Base-by-base conservation (phyloP, 2,888 invertebrate species). In the Amphipoea lucens region DNA sequence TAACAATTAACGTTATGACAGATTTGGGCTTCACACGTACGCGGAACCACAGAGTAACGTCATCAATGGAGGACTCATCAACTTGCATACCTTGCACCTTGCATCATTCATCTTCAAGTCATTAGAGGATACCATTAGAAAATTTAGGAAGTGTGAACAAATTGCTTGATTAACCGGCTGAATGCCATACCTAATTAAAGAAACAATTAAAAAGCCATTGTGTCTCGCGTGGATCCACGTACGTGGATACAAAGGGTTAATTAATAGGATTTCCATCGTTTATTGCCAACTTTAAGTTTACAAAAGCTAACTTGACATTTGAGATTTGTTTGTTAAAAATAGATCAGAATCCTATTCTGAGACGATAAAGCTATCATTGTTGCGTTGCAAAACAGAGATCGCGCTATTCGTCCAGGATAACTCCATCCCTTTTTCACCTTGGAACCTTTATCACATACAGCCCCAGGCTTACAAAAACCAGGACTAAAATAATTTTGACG, bases 1-100 rank as follows among this genome's bases (percentile, higher is more conserved):
- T 89, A 86, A 92, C 92, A 94, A 93, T 94, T 91, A 92, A 69
- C 82, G 42, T 74, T 85, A 75, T 88, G 93, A 93, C 94, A 92
- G 91, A 91, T 92, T 92, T 91, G 89, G 91, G 88, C 85, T 92
- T 88, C 90, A 87, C 89, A 89, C 89, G 70, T 82, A 74, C 67
- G 74, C 17, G 20, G 12, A 51, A 57, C 65, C 85, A 85, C 54
- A 48, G 84, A 84, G 45, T 85, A 81, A 65, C 42, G 9, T 60
- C 4, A 12, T 66, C 20, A 54, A 82, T 78, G 65, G 71, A 71
- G 42, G n/a, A 42, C n/a, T 67, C 67, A 17, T 48, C 14, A 66
- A 17, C 36, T 42, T n/a, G 20, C n/a, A 62, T 60, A 60, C 6
- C n/a, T n/a, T 60, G 17, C 36, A 69, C 48, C 36, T 71, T 71